These are phyloP conservation scores for Hesperophylax magnus DNA, from an alignment of 1,140 invertebrate species.

Conservation along the genomic window DNA sequence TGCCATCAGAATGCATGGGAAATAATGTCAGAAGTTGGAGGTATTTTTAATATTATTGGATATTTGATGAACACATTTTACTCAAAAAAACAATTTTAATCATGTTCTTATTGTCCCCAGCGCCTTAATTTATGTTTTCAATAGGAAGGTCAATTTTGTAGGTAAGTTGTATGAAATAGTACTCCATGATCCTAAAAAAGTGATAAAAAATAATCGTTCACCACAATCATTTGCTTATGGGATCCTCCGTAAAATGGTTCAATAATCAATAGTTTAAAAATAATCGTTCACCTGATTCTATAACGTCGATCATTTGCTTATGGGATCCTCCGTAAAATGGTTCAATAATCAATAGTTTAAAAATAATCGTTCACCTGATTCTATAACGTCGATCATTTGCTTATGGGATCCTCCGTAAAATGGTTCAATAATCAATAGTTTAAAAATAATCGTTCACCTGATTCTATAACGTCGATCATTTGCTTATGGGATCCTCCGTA, in stretches of 20 bases:
- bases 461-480: constrained; percentile 72
- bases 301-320: constrained; percentile 75
- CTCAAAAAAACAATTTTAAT: no score
- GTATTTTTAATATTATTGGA: no score
- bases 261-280: constrained; percentile 64
- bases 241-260: constrained; percentile 83
- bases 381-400: constrained; percentile 75
- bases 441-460: constrained; percentile 59
- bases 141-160: no score
- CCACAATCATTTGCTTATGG: constrained; percentile 78
- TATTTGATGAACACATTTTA: no score
- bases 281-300: constrained; percentile 66
- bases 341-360: constrained; percentile 70
- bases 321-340: constrained; percentile 83
- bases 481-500: constrained; percentile 82
- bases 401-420: constrained; percentile 83
- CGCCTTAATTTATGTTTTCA: no score
- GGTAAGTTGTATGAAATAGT: no score
- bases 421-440: constrained; percentile 72
- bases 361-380: constrained; percentile 63
- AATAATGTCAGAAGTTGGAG: no score
- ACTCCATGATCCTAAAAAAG: no score
- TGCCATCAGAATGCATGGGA: no score
- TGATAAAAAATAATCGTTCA: constrained; percentile 48
- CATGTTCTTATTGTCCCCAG: no score